Base-by-base conservation (phyloP, 2,113 vertebrate species). In the Ailuropoda melanoleuca region DNA sequence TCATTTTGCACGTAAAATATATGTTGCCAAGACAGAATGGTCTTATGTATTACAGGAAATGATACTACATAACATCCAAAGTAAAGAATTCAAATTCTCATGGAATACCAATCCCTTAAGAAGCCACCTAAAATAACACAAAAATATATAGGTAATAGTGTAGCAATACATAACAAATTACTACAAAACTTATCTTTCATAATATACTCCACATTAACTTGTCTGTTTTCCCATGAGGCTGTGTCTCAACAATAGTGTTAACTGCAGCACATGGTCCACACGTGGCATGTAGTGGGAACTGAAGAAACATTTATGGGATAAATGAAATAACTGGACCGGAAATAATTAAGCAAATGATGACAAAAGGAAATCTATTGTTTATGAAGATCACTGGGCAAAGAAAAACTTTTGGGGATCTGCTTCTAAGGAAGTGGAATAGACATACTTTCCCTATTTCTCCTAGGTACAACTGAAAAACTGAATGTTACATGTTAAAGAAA, bases 291-390 rank as follows among this genome's bases (percentile, higher is more conserved):
- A 34, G 3, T 66, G 39, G 72, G 37, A 95, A 86, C 24, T 66
- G 34, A 93, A 86, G 31, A 90, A 86, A 66, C 34, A 66, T 90
- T 97, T 90, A 86, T 81, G 9, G 34, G 31, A 90, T 81, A 18
- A 93, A 90, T 74, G 55, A 86, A 89, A 74, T 66, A 50, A 80
- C 77, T 78, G 50, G 7, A 88, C 39, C 70, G 15, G 75, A 95
- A 78, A 21, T 81, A 85, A 81, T 86, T 48, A 93, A 93, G 53
- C 39, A 84, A 84, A 66, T 21, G 31, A 66, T 37, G 9, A 26
- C 19, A 90, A 75, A 94, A 74, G 53, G 34, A 68, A 91, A 68
- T 78, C 24, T 37, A 88, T 34, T 62, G 26, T 29, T 97, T 56
- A 34, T n/a, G 34, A 74, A 66, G 43, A 74, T 93, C 37, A 81